Evolutionary conservation across 2,797 vertebrate genomes (phyloP).

Genomic region (Tinamus major): DNA sequence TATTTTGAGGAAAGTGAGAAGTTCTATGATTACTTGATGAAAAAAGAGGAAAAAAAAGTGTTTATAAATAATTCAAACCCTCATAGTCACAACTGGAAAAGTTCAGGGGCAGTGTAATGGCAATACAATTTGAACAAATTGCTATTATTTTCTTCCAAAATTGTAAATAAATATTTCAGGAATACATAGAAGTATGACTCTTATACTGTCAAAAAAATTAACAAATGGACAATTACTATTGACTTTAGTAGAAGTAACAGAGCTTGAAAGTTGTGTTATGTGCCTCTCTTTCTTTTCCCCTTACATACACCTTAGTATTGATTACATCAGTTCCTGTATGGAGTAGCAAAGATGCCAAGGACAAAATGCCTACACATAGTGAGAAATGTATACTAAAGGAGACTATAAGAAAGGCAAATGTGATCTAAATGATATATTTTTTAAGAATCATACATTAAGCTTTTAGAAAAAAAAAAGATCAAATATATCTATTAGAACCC

Average conservation of each 20-base stretch:
- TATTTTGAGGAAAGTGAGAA: neutral
- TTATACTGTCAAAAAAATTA: neutral
- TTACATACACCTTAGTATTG: neutral
- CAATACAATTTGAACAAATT: neutral
- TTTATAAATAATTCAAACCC: neutral
- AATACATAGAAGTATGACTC: neutral
- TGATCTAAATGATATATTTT: neutral
- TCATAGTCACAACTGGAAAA: neutral
- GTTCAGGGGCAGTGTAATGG: neutral
- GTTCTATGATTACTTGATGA: neutral
- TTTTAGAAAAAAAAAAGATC: neutral
- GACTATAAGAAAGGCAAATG: neutral
- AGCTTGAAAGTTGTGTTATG: neutral
- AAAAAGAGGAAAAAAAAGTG: neutral
- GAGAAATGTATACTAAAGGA: neutral
- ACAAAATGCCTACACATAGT: neutral
- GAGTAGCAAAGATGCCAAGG: neutral
- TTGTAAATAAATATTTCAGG: neutral
- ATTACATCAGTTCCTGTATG: neutral
- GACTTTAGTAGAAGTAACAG: neutral
- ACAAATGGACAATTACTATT: neutral
- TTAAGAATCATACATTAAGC: neutral
- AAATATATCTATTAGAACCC: neutral
- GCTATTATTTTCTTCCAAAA: neutral
- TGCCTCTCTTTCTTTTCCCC: neutral